These are phyloP conservation scores for Rhopalosiphum nymphaeae DNA, from an alignment of 2,888 invertebrate genomes.

Conservation along the genomic window DNA sequence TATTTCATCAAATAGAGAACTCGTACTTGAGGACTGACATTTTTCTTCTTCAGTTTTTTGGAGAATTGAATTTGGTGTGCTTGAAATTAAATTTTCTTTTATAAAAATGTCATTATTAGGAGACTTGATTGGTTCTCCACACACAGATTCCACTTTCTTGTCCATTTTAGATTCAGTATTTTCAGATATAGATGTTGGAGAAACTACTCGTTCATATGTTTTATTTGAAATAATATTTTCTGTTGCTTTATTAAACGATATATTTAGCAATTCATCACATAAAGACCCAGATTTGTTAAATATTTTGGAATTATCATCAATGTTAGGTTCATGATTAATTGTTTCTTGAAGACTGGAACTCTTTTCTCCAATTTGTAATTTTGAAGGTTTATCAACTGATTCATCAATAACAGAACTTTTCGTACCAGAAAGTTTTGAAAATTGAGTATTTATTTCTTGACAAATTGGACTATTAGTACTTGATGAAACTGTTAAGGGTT, in stretches of 20 bases:
- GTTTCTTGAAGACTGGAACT: neutral
- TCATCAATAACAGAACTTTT: slow-evolving; percentile 23
- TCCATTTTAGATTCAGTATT: neutral
- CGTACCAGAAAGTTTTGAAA: slow-evolving; percentile 9
- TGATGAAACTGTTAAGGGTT: neutral
- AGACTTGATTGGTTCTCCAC: neutral
- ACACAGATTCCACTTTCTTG: neutral
- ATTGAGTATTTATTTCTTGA: slow-evolving; percentile 36
- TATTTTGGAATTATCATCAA: neutral
- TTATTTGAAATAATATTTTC: neutral
- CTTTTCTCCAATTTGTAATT: neutral
- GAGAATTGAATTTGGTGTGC: neutral
- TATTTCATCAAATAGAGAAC: neutral
- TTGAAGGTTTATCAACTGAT: neutral
- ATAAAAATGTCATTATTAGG: neutral
- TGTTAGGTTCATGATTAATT: neutral
- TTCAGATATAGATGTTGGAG: neutral
- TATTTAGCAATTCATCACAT: neutral
- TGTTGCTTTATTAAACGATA: neutral
- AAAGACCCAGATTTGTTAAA: neutral
- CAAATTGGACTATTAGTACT: slow-evolving; percentile 11
- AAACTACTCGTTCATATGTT: neutral
- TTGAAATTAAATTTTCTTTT: neutral
- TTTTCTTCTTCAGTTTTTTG: neutral
- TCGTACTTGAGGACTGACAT: neutral